A percentile compares a stretch with the other conserved stretches of the same genome.
These are phyloP conservation scores for Semibalanus balanoides DNA, from an alignment of 1,140 invertebrate species.

Conservation along the genomic window DNA sequence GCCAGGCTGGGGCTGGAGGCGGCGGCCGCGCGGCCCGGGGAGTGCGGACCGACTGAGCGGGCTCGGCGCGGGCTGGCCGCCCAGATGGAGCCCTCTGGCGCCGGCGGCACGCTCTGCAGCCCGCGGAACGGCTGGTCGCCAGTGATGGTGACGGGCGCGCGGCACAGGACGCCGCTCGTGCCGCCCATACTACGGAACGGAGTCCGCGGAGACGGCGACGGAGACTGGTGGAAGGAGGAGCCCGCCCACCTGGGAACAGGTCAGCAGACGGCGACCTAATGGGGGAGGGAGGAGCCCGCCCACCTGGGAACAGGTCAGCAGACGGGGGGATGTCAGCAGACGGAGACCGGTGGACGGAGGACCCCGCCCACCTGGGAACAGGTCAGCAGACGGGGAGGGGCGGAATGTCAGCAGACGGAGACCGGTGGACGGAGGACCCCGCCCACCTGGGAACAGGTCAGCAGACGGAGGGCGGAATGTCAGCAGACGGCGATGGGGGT, in stretches of 20 bases:
- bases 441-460: too few relatives aligned
- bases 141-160: not conserved
- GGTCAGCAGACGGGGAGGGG: too few relatives aligned
- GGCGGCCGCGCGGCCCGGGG: not conserved
- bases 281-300: too few relatives aligned
- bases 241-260: too few relatives aligned
- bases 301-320: too few relatives aligned
- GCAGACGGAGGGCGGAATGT: too few relatives aligned
- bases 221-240: not conserved
- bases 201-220: not conserved
- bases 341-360: not conserved
- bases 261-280: too few relatives aligned
- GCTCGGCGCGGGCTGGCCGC: conserved; percentile 18
- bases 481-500: too few relatives aligned
- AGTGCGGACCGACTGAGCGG: not conserved
- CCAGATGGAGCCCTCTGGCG: conserved; percentile 9
- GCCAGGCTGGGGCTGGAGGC: conserved; percentile 72
- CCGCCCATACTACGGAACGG: not conserved
- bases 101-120: not conserved
- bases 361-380: too few relatives aligned
- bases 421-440: too few relatives aligned
- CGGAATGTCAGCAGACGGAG: too few relatives aligned
- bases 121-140: not conserved
- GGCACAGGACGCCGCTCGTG: not conserved
- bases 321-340: too few relatives aligned